A percentile compares a stretch with the other conserved stretches of the same genome.
phyloP scores from a whole-genome alignment of 2,888 invertebrate species.

The Callinectes sapidus region DNA sequence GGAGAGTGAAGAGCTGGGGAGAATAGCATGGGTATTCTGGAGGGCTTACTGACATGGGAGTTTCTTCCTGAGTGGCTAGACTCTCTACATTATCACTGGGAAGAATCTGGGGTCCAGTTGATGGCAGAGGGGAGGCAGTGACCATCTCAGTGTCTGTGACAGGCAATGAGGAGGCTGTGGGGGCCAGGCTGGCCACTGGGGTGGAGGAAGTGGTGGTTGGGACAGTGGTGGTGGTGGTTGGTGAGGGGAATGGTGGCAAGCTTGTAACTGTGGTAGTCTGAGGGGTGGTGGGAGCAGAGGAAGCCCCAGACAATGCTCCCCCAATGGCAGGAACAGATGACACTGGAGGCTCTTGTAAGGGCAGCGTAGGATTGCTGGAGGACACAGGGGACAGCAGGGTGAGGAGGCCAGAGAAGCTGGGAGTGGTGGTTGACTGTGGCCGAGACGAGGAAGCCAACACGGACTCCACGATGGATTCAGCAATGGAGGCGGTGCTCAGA shows the following conservation, averaged over 20 bases:
- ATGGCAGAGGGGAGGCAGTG: slow-evolving; percentile 59
- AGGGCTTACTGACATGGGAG: slow-evolving; percentile 71
- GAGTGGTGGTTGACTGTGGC: slow-evolving; percentile 71
- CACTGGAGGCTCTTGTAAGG: slow-evolving; percentile 59
- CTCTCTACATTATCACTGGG: slow-evolving; percentile 52
- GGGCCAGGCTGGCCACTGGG: slow-evolving; percentile 42
- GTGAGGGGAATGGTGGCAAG: slow-evolving; percentile 61
- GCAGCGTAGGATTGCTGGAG: slow-evolving; percentile 47
- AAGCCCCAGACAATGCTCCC: slow-evolving; percentile 42
- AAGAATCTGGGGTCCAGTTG: slow-evolving; percentile 34
- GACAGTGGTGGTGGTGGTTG: slow-evolving; percentile 32
- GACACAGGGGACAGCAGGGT: slow-evolving; percentile 60
- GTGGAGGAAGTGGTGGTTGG: slow-evolving; percentile 41
- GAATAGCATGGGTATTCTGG: slow-evolving; percentile 64
- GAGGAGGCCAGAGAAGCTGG: slow-evolving; percentile 66
- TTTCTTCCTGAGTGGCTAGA: slow-evolving; percentile 60
- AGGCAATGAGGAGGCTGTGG: slow-evolving; percentile 37
- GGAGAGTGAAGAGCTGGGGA: slow-evolving; percentile 45
- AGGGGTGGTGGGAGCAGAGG: slow-evolving; percentile 58
- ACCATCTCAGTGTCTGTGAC: slow-evolving; percentile 64
- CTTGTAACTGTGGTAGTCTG: slow-evolving; percentile 49
- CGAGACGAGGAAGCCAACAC: slow-evolving; percentile 75
- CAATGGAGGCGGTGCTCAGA: slow-evolving; percentile 69
- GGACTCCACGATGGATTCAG: slow-evolving; percentile 77
- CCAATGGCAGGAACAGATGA: slow-evolving; percentile 57